Evolutionary conservation across 2,888 invertebrate species (phyloP).

Genomic region (Lepidochrysops patricia): DNA sequence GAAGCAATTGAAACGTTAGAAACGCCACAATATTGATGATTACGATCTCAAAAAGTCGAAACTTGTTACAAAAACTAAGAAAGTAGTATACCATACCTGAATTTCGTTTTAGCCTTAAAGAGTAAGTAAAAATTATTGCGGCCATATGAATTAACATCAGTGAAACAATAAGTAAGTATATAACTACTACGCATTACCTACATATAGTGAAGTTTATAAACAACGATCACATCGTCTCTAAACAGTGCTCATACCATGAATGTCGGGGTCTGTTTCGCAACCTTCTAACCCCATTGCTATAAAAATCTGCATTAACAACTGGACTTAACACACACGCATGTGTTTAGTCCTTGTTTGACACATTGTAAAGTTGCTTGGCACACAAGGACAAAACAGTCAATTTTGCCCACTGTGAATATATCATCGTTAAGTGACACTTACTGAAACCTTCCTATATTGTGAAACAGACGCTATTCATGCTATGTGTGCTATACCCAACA

Average conservation of each 20-base stretch:
- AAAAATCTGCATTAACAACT: not conserved
- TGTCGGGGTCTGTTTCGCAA: no score
- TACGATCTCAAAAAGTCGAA: not conserved
- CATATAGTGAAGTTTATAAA: not conserved
- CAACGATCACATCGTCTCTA: not conserved
- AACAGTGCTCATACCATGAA: slow-evolving; percentile 41
- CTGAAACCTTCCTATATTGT: no score
- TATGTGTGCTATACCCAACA: slow-evolving; percentile 37
- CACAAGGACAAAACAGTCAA: no score
- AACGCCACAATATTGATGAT: not conserved
- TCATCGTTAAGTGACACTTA: no score
- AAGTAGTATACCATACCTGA: not conserved
- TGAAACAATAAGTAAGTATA: not conserved
- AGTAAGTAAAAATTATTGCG: slow-evolving; percentile 8
- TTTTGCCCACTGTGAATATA: no score
- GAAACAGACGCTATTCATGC: slow-evolving; percentile 38
- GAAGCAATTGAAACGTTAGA: not conserved
- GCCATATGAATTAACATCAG: not conserved
- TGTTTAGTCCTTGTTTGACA: no score
- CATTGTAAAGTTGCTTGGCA: no score
- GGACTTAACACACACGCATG: no score
- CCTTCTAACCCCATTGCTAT: no score
- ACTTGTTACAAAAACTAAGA: not conserved
- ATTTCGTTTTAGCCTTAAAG: not conserved
- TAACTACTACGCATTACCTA: not conserved